Evolutionary conservation across 1,140 invertebrate genomes (phyloP), one percentile per base, ranked within the genome.

Genomic region (Dendroctonus ponderosae): DNA sequence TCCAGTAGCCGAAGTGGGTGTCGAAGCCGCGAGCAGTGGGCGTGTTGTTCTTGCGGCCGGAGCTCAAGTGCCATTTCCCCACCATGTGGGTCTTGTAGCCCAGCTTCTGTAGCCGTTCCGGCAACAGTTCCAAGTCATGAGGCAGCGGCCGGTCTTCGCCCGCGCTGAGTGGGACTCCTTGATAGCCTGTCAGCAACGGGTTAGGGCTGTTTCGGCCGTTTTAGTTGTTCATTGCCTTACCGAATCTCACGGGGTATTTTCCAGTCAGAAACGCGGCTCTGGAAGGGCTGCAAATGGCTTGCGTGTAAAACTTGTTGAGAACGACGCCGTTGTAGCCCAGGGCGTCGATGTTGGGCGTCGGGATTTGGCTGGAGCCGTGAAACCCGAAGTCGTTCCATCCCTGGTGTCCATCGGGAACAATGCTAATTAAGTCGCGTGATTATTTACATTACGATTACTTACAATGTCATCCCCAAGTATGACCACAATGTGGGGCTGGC

Each of bases 341-440:
- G 6, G 89, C 84, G 78, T 94, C 92, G 57, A 94, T 91, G 77
- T 94, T 94, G 0, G 91, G 91, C 0, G 92, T 94, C 42, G 86
- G 84, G 64, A 93, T 90, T 79, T 96, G 89, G 67, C 89, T 83
- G 0, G 89, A 90, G 2, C 93, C 93, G 77, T 93, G 92, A 76
- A 93, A 93, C 42, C 92, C 89, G 15, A 95, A 89, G 81, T 96
- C 92, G 78, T 93, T 91, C 86, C 91, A 94, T 14, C 92, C 93
- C 91, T 94, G 67, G 26, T 15, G 8, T 26, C 26, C 26, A 26
- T 26, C 26, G 3, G 26, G 26, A 26, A 26, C 26, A 26, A 26
- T 26, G 9, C 4, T 46, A 11, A 46, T 46, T 11, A 9, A 46
- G 41, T 40, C 5, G 12, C 7, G 41, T 15, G 15, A 60, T 12